These are phyloP conservation scores for Teleopsis dalmanni DNA, from an alignment of 1,140 invertebrate genomes.

Conservation along the genomic window DNA sequence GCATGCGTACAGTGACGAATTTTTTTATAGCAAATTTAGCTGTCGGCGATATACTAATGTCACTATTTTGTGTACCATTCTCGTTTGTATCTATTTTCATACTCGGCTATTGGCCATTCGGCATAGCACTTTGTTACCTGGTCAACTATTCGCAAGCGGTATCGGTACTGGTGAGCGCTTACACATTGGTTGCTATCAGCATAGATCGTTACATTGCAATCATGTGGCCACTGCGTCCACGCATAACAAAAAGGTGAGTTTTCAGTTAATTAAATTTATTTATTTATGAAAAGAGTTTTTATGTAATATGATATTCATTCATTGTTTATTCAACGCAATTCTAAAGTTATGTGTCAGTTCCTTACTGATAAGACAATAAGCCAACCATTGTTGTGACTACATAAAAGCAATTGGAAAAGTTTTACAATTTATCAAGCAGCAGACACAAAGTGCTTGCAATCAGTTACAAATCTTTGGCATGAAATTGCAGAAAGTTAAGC, in stretches of 20 bases:
- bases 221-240: constrained; percentile 73
- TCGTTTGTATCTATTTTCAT: constrained; percentile 69
- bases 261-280: too few species aligned
- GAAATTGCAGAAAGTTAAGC: too few species aligned
- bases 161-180: constrained; percentile 75
- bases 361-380: too few species aligned
- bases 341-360: not conserved
- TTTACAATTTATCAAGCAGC: too few species aligned
- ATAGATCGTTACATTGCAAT: constrained; percentile 82
- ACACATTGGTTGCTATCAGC: constrained; percentile 78
- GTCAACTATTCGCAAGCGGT: constrained; percentile 73
- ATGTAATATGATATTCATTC: too few species aligned
- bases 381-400: too few species aligned
- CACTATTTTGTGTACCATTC: constrained; percentile 79
- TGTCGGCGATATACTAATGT: constrained; percentile 76
- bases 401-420: not conserved
- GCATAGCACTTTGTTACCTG: constrained; percentile 62
- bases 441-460: not conserved
- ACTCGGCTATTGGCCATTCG: constrained; percentile 76
- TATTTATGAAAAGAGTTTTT: too few species aligned
- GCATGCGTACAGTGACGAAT: constrained; percentile 82
- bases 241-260: constrained; percentile 64
- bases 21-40: constrained; percentile 82
- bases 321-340: too few species aligned
- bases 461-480: too few species aligned